Base-by-base conservation (phyloP, 1,140 invertebrate species). In the Ceratina japonica region DNA sequence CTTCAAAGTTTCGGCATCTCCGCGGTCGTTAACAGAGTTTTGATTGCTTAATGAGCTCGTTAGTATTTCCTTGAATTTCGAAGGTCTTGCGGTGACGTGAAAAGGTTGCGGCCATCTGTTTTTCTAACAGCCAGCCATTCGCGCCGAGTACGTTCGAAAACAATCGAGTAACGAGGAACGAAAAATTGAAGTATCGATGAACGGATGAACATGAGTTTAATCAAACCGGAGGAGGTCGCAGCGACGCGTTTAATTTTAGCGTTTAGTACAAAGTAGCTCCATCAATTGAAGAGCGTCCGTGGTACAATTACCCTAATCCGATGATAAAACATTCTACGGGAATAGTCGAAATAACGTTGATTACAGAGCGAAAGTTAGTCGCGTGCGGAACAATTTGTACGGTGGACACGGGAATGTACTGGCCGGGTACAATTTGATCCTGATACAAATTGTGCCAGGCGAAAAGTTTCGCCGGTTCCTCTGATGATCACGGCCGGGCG, bases 1-100 rank as follows among this genome's bases (percentile, higher is more conserved):
- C 54, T 62, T 22, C 37, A n/a, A 79, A 82, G 71, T 82, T 82
- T 79, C 69, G 75, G 66, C 81, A 73, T 58, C 77, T 74, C 22
- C 31, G 5, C 54, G 44, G 8, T 64, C 58, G 58, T 70, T 18
- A 44, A 49, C 68, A 64, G 75, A 58, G 66, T 44, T 69, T 58
- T 78, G 56, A 51, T 72, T 56, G 76, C 76, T 73, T 78, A 56
- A 61, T 56, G 64, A 66, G 54, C 69, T 83, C 58, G 24, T 73
- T 79, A 73, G 52, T 62, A n/a, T 62, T 73, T 79, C 52, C 37
- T 37, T 61, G 74, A 76, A 76, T 69, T 69, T 51, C 15, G 12
- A 61, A 22, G 51, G 24, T 52, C 12, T 73, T 18, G 16, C 24
- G 37, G 74, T 22, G 56, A 68, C 63, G 18, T 58, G 62, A 59